phyloP scores from a whole-genome alignment of 1,140 invertebrate species.

The Xylocopa sonorina region DNA sequence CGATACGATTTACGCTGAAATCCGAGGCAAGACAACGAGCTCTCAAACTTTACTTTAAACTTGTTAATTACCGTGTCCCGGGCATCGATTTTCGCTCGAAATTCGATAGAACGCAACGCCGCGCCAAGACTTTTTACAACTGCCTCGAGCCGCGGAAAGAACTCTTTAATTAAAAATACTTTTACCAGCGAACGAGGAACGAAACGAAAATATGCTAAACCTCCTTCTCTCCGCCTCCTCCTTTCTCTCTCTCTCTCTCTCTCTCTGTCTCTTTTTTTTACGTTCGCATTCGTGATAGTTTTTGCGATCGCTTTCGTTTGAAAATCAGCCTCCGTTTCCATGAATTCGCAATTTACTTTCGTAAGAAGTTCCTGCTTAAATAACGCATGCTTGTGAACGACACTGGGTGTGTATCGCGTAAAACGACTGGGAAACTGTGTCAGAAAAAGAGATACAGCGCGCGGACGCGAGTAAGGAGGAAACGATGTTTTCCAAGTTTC shows the following conservation, averaged over 20 bases:
- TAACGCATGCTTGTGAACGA: too few species aligned
- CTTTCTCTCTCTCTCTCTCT: background rate
- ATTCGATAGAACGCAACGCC: slow-evolving; percentile 46
- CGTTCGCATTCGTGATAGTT: background rate
- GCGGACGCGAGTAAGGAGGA: too few species aligned
- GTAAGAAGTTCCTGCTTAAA: too few species aligned
- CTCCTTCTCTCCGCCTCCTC: background rate
- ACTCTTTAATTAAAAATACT: slow-evolving; percentile 52
- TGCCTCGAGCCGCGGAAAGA: slow-evolving; percentile 23
- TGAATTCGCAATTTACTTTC: background rate
- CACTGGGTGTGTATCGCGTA: too few species aligned
- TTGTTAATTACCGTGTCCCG: slow-evolving; percentile 45
- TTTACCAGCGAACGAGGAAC: background rate
- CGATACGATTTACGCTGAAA: slow-evolving; percentile 19
- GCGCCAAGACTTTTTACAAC: slow-evolving; percentile 37
- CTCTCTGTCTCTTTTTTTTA: background rate
- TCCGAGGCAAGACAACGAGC: slow-evolving; percentile 20
- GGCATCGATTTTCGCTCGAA: slow-evolving; percentile 46
- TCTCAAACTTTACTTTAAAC: slow-evolving; percentile 49
- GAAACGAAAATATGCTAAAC: slow-evolving; percentile 13
- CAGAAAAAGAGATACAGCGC: too few species aligned
- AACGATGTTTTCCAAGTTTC: too few species aligned
- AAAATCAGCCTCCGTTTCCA: slow-evolving; percentile 1
- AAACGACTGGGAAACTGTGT: too few species aligned
- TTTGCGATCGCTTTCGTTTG: background rate